Conservation (phyloP, 2,113 vertebrate species). For the Hydrochoerus hydrochaeris region DNA sequence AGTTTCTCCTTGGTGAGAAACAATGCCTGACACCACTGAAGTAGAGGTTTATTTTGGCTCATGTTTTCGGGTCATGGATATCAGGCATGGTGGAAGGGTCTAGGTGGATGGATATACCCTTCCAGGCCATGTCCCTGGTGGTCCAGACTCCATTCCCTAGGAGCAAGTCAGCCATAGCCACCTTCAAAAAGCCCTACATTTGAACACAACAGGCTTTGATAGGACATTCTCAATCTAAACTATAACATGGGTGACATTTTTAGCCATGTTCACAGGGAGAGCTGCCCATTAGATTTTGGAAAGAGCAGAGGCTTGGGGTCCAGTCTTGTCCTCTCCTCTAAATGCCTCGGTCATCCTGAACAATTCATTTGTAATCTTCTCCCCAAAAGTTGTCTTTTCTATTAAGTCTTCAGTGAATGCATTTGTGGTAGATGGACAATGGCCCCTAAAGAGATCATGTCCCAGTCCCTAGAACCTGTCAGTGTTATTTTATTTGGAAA, state of each 20-base stretch:
- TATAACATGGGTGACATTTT: background rate
- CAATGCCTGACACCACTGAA: background rate
- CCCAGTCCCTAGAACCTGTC: background rate
- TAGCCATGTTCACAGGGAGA: background rate
- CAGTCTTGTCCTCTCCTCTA: background rate
- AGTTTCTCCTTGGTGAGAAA: background rate
- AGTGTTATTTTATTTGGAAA: background rate
- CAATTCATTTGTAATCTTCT: background rate
- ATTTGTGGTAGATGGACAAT: background rate
- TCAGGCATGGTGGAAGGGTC: background rate
- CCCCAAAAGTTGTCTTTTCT: background rate
- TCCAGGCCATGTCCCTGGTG: background rate
- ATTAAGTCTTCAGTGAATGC: background rate
- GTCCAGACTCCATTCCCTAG: background rate
- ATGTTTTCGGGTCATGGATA: background rate
- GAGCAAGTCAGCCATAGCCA: background rate
- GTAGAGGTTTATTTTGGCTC: background rate
- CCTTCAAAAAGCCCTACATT: background rate
- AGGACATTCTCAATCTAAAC: background rate
- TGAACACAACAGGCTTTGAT: background rate
- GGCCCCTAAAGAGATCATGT: background rate
- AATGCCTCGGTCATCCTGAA: background rate
- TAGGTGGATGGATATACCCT: background rate
- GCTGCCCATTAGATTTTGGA: background rate
- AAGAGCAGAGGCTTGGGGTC: background rate